Evolutionary conservation across 2,888 invertebrate genomes (phyloP).

Genomic region (Melolontha melolontha): DNA sequence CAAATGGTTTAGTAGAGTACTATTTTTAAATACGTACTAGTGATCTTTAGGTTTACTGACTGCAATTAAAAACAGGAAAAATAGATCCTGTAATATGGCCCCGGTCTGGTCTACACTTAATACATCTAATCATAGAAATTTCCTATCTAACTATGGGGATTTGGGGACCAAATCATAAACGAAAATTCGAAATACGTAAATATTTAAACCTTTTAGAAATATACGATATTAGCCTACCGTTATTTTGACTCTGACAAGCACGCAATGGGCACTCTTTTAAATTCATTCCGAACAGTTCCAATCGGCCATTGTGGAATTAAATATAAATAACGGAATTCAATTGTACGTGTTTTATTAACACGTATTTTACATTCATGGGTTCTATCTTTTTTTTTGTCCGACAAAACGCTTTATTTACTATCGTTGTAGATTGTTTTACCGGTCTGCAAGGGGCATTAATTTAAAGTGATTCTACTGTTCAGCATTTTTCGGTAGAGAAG

Average conservation of each 20-base stretch:
- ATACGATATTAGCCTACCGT: too few relatives aligned
- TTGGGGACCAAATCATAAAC: too few relatives aligned
- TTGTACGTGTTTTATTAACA: conserved; percentile 35
- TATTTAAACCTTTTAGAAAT: too few relatives aligned
- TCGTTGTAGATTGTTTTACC: conserved; percentile 21
- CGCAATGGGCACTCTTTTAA: background rate
- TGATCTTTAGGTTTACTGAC: too few relatives aligned
- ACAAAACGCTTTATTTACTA: conserved; percentile 16
- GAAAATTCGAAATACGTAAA: too few relatives aligned
- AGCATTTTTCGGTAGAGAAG: background rate
- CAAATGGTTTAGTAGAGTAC: too few relatives aligned
- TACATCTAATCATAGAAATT: too few relatives aligned
- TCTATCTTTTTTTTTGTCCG: conserved; percentile 1
- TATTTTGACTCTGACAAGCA: background rate
- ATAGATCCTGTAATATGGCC: too few relatives aligned
- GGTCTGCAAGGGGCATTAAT: conserved; percentile 12
- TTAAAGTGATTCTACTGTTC: conserved; percentile 12
- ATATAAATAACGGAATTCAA: conserved; percentile 40
- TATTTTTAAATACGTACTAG: too few relatives aligned
- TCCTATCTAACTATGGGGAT: too few relatives aligned
- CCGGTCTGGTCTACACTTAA: too few relatives aligned
- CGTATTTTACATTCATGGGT: conserved; percentile 16
- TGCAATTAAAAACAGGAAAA: too few relatives aligned
- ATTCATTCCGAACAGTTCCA: conserved; percentile 35
- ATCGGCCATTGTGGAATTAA: conserved; percentile 34